Percentiles rank a stretch among this genome's conserved stretches.
These are phyloP conservation scores for Lepus timidus DNA, from an alignment of 2,113 vertebrate genomes.

Conservation along the genomic window DNA sequence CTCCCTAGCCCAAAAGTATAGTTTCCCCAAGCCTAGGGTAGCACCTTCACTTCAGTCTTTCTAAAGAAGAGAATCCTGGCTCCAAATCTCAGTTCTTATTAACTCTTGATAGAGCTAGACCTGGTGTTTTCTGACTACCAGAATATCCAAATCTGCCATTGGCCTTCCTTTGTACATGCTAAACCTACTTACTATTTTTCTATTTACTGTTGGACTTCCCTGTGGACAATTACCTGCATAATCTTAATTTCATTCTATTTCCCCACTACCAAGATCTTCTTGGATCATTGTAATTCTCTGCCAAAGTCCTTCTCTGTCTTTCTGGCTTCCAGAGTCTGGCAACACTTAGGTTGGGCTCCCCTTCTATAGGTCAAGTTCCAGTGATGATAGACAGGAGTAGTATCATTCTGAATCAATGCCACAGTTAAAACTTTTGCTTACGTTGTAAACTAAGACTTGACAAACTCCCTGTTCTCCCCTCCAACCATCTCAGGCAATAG, in stretches of 20 bases:
- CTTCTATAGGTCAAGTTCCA: neutral
- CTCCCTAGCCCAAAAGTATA: neutral
- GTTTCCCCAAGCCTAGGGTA: neutral
- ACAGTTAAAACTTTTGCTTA: conserved; percentile 41
- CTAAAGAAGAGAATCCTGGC: neutral
- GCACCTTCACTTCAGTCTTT: neutral
- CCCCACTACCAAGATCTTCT: neutral
- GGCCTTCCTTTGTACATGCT: neutral
- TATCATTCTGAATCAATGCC: conserved; percentile 9
- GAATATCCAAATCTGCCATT: neutral
- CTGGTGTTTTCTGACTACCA: conserved; percentile 13
- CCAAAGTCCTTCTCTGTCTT: neutral
- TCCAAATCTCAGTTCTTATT: neutral
- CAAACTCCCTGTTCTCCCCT: neutral
- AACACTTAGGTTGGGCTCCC: neutral
- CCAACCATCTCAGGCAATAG: neutral
- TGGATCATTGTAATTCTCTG: neutral
- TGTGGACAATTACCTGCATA: neutral
- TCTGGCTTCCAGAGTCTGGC: neutral
- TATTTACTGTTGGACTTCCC: neutral
- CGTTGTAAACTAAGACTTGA: conserved; percentile 44
- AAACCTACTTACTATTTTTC: neutral
- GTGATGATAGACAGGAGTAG: neutral
- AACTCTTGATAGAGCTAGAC: neutral
- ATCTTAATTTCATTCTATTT: neutral